A percentile compares a stretch with the other conserved stretches of the same genome.
Conservation (phyloP, 2,797 vertebrate species). For the Dryobates pubescens region DNA sequence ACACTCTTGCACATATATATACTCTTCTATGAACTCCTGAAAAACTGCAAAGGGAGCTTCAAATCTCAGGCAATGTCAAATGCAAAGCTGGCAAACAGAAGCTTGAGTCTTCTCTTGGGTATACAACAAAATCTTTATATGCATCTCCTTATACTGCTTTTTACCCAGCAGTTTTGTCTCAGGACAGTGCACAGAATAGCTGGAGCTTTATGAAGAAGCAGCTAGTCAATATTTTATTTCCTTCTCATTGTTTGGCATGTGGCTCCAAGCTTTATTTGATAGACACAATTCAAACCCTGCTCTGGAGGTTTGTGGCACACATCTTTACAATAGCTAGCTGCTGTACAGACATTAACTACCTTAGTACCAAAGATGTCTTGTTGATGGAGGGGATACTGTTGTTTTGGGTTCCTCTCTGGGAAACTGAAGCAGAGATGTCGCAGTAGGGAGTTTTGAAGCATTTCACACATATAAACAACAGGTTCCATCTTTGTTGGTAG, state of each 20-base stretch:
- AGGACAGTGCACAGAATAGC: neutral
- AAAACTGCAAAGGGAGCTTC: neutral
- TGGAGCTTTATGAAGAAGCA: conserved; percentile 4
- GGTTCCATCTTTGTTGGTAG: neutral
- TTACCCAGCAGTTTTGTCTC: neutral
- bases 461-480: neutral
- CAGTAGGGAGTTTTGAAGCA: neutral
- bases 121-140: neutral
- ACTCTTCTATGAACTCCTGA: neutral
- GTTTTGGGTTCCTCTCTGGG: neutral
- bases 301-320: neutral
- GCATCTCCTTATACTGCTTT: neutral
- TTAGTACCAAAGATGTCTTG: neutral
- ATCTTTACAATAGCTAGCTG: neutral
- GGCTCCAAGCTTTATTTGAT: conserved; percentile 26
- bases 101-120: neutral
- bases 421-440: neutral
- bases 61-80: neutral
- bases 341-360: neutral
- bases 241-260: conserved; percentile 7
- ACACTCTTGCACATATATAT: neutral
- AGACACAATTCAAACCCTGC: neutral
- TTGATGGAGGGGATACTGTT: neutral
- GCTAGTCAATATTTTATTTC: conserved; percentile 43
- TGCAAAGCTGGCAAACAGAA: neutral